Conservation (phyloP, 2,113 vertebrate species). For the Ceyx cyanopectus region DNA sequence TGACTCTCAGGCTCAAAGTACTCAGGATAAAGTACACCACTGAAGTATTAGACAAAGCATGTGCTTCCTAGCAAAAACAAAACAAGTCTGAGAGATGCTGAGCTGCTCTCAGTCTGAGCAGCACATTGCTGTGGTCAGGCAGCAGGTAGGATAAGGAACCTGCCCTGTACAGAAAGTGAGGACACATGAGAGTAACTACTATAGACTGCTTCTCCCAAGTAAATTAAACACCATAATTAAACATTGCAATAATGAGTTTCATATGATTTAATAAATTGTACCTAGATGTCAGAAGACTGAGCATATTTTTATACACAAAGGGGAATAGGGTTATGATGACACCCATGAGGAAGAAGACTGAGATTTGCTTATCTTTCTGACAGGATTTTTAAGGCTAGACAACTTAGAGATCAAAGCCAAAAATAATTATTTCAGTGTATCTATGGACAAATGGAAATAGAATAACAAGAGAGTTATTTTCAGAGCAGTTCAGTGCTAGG, state of each 20-base stretch:
- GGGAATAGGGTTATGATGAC: not conserved
- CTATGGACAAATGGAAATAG: not conserved
- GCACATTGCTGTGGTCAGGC: not conserved
- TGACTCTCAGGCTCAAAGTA: not conserved
- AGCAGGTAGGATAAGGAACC: not conserved
- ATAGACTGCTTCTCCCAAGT: not conserved
- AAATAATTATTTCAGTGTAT: not conserved
- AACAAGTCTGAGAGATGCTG: not conserved
- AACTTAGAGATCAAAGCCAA: not conserved
- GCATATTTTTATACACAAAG: not conserved
- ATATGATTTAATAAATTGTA: not conserved
- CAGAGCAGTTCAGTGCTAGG: not conserved
- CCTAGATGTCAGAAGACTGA: not conserved
- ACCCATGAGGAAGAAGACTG: accelerated
- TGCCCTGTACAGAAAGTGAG: not conserved
- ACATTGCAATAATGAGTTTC: not conserved
- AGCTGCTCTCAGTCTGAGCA: not conserved
- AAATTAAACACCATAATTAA: not conserved
- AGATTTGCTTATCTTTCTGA: not conserved
- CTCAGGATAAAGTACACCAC: not conserved
- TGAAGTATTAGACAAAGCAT: not conserved
- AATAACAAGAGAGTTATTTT: not conserved
- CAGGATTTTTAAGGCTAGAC: not conserved
- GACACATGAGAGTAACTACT: not conserved
- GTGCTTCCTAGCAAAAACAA: not conserved